These are phyloP conservation scores for Gandaritis pyraliata DNA, from an alignment of 2,888 invertebrate species.

Conservation along the genomic window DNA sequence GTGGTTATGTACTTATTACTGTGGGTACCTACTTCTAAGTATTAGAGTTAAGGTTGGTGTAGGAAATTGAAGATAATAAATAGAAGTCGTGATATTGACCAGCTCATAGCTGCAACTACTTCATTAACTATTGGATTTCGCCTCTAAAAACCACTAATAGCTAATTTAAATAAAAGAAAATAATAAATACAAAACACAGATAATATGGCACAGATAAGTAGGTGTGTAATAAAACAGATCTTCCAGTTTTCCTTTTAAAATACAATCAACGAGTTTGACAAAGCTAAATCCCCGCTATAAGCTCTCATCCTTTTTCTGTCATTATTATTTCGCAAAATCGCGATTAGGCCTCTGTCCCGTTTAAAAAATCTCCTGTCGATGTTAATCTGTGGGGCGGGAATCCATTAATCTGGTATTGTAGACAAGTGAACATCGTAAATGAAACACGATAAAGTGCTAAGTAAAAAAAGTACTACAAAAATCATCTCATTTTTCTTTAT, in stretches of 20 bases:
- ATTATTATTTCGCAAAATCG: slow-evolving; percentile 27
- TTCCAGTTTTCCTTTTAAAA: slow-evolving; percentile 1
- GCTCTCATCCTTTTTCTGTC: slow-evolving; percentile 19
- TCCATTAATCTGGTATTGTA: slow-evolving; percentile 38
- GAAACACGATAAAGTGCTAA: no score
- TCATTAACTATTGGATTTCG: no score
- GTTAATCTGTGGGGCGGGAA: slow-evolving; percentile 51
- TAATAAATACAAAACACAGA: neutral
- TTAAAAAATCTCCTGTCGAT: slow-evolving; percentile 48
- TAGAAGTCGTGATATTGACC: no score
- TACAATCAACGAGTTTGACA: slow-evolving; percentile 6
- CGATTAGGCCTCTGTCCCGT: slow-evolving; percentile 26
- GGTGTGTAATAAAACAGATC: neutral
- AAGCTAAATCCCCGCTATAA: slow-evolving; percentile 17
- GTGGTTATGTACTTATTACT: neutral
- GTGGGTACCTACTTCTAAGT: neutral
- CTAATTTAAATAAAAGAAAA: no score
- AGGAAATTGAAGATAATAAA: no score
- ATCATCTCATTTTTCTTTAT: no score
- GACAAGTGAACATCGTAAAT: slow-evolving; percentile 9
- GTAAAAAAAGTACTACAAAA: no score
- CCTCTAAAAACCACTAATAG: no score
- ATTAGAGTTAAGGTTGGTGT: neutral
- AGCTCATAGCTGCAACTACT: no score
- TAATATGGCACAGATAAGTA: no score